Percentiles rank a stretch among this genome's conserved stretches.
These are phyloP conservation scores for Sciurus carolinensis DNA, from an alignment of 2,797 vertebrate species.

Conservation along the genomic window DNA sequence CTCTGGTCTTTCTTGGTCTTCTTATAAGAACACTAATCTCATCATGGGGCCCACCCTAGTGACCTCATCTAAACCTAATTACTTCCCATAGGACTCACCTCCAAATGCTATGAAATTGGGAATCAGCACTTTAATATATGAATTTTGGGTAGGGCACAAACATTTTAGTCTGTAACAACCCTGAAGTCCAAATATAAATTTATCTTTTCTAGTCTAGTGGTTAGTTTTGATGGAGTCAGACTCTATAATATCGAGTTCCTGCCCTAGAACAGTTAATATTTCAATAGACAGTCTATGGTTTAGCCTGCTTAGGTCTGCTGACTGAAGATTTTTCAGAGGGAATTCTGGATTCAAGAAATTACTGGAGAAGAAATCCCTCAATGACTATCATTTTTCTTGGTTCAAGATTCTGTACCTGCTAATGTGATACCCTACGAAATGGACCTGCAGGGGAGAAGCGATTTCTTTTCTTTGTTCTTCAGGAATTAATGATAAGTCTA, in stretches of 20 bases:
- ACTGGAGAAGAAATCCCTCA: constrained; percentile 46
- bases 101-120: neutral
- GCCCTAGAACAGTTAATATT: constrained; percentile 30
- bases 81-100: constrained; percentile 2
- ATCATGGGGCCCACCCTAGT: neutral
- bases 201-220: constrained; percentile 49
- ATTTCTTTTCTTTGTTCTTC: constrained; percentile 3
- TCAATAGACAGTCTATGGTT: neutral
- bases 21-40: constrained; percentile 6
- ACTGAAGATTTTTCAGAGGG: constrained; percentile 54
- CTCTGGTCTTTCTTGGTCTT: constrained; percentile 7
- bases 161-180: constrained; percentile 14
- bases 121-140: constrained; percentile 22
- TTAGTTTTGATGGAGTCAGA: constrained; percentile 48
- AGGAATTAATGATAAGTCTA: constrained; percentile 24
- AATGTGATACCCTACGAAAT: neutral
- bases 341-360: constrained; percentile 68
- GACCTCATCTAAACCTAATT: constrained; percentile 48
- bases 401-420: neutral
- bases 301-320: constrained; percentile 24
- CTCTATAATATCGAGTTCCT: constrained; percentile 62
- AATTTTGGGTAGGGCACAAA: constrained; percentile 34
- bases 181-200: constrained; percentile 46
- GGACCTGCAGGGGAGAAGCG: neutral
- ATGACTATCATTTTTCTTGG: constrained; percentile 47